These are phyloP conservation scores for Agrilus planipennis DNA, from an alignment of 1,140 invertebrate species.

Conservation along the genomic window DNA sequence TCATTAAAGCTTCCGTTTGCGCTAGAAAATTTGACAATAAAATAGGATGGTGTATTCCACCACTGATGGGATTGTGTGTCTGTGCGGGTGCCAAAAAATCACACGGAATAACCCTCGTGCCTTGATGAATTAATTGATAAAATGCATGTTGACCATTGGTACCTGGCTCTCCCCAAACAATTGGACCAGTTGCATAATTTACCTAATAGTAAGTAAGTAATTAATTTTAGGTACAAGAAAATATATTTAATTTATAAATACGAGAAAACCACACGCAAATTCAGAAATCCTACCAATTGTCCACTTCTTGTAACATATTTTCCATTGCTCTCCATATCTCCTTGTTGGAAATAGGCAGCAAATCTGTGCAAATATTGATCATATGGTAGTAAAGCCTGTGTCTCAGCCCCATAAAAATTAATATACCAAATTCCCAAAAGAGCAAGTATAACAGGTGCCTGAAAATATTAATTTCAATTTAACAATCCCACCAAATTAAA, in stretches of 20 bases:
- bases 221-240: no score
- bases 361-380: constrained; percentile 98
- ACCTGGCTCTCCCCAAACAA: constrained; percentile 83
- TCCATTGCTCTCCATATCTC: constrained; percentile 99
- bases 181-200: constrained; percentile 48
- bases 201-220: constrained; percentile 27
- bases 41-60: constrained; percentile 71
- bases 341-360: constrained; percentile 99
- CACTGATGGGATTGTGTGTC: constrained; percentile 84
- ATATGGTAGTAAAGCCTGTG: constrained; percentile 92
- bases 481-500: neutral
- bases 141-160: constrained; percentile 99
- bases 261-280: no score
- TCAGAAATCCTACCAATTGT: constrained; percentile 52
- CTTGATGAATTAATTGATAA: constrained; percentile 94
- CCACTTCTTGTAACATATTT: constrained; percentile 84
- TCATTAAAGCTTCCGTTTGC: constrained; percentile 96
- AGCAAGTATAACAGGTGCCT: constrained; percentile 91
- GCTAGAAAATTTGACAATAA: constrained; percentile 95
- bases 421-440: constrained; percentile 92
- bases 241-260: no score
- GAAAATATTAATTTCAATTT: constrained; percentile 23
- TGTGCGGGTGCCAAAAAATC: constrained; percentile 94
- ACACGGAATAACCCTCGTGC: constrained; percentile 79
- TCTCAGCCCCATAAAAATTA: constrained; percentile 92